A percentile compares a stretch with the other conserved stretches of the same genome.
Evolutionary conservation across 2,888 invertebrate genomes (phyloP).

Genomic region (Parelbella ahira): DNA sequence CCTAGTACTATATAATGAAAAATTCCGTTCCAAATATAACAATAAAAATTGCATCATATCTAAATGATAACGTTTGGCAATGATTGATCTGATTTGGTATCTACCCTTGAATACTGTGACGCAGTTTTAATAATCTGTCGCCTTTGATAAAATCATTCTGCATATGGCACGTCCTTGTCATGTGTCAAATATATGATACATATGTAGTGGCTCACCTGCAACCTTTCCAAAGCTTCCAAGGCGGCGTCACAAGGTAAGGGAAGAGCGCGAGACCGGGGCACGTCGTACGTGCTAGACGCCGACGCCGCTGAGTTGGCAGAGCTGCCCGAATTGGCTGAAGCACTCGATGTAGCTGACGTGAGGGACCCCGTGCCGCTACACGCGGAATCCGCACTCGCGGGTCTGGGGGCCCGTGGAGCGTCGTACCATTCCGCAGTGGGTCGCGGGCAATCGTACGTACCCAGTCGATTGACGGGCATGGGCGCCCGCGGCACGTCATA

Average conservation of each 20-base stretch:
- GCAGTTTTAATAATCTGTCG: no score
- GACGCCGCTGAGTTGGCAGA: conserved; percentile 66
- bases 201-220: no score
- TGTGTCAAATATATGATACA: no score
- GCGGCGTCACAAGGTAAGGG: conserved; percentile 75
- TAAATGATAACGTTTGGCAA: no score
- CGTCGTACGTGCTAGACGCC: conserved; percentile 73
- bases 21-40: no score
- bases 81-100: no score
- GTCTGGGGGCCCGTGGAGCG: conserved; percentile 69
- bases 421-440: conserved; percentile 71
- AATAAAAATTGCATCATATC: no score
- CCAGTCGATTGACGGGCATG: conserved; percentile 82
- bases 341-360: conserved; percentile 71
- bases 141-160: no score
- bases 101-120: no score
- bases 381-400: conserved; percentile 79
- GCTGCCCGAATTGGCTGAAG: conserved; percentile 73
- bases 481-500: conserved; percentile 76
- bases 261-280: conserved; percentile 67
- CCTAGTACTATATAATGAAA: no score
- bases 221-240: conserved; percentile 68
- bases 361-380: conserved; percentile 77
- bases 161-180: no score
- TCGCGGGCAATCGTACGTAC: conserved; percentile 83